Evolutionary conservation across 2,113 vertebrate genomes (phyloP).

Genomic region (Ahaetulla prasina): DNA sequence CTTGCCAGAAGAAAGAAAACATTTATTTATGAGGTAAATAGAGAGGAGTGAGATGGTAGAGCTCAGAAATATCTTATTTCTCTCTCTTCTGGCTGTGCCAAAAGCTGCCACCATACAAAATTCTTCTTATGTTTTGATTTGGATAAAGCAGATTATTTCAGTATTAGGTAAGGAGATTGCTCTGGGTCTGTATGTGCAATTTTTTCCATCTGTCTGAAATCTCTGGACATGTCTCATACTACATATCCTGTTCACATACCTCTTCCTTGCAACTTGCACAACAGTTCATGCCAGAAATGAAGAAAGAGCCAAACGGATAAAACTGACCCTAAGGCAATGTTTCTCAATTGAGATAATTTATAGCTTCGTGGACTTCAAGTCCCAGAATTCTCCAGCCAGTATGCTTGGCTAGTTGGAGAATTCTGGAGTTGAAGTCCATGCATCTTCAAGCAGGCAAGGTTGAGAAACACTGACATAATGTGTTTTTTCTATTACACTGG

Average conservation of each 20-base stretch:
- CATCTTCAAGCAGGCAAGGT: neutral
- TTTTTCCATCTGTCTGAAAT: neutral
- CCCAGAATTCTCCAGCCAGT: neutral
- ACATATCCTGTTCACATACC: neutral
- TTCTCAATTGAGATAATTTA: neutral
- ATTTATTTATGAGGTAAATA: neutral
- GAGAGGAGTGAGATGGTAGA: accelerated
- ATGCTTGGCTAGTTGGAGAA: neutral
- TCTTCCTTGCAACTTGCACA: neutral
- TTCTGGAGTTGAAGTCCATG: neutral
- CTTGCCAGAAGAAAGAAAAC: neutral
- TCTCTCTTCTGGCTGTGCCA: neutral
- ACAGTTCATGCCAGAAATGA: neutral
- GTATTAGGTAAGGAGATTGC: neutral
- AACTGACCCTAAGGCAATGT: neutral
- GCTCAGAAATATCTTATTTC: neutral
- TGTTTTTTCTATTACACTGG: neutral
- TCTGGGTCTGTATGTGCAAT: neutral
- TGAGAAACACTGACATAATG: neutral
- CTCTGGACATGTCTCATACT: neutral
- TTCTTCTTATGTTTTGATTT: neutral
- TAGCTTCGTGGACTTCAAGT: neutral
- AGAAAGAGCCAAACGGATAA: neutral
- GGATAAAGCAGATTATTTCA: neutral
- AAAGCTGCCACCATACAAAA: neutral